Conservation (phyloP, 2,888 invertebrate species). For the Chaetoderma sp. region DNA sequence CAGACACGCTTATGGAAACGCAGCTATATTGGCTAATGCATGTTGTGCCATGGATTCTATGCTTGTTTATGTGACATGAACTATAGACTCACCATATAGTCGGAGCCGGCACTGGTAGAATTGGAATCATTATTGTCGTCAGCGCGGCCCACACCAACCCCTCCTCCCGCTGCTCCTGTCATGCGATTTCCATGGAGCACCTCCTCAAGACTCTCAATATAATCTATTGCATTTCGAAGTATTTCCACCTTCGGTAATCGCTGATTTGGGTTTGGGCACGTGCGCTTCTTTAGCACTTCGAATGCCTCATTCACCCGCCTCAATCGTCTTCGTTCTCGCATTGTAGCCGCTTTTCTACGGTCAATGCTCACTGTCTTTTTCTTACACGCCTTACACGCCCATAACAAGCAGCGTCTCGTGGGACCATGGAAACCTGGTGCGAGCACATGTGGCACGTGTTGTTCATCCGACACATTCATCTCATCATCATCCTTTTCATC, state of each 20-base stretch:
- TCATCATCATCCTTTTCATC: slow-evolving; percentile 50
- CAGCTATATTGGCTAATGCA: too few relatives aligned
- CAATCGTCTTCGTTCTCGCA: slow-evolving; percentile 90
- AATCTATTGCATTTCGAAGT: slow-evolving; percentile 95
- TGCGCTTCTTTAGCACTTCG: slow-evolving; percentile 90
- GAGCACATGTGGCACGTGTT: slow-evolving; percentile 67
- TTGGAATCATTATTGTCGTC: slow-evolving; percentile 53
- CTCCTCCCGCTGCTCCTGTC: not conserved
- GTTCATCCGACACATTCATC: too few relatives aligned
- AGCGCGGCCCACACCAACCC: slow-evolving; percentile 40
- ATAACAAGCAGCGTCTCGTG: slow-evolving; percentile 84
- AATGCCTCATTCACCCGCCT: slow-evolving; percentile 99
- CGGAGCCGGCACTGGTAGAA: slow-evolving; percentile 59
- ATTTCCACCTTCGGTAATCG: slow-evolving; percentile 98
- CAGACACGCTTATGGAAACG: too few relatives aligned
- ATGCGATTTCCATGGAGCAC: slow-evolving; percentile 66
- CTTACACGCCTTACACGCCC: slow-evolving; percentile 98
- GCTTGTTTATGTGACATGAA: too few relatives aligned
- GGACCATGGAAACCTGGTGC: slow-evolving; percentile 69
- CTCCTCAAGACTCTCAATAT: slow-evolving; percentile 81
- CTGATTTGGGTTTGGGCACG: slow-evolving; percentile 95
- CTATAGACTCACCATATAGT: slow-evolving; percentile 62
- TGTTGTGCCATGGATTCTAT: too few relatives aligned
- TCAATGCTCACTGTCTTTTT: slow-evolving; percentile 92
- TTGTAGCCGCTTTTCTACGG: slow-evolving; percentile 95